phyloP scores from a whole-genome alignment of 2,797 vertebrate genomes.

The Lindbergichthys nudifrons region DNA sequence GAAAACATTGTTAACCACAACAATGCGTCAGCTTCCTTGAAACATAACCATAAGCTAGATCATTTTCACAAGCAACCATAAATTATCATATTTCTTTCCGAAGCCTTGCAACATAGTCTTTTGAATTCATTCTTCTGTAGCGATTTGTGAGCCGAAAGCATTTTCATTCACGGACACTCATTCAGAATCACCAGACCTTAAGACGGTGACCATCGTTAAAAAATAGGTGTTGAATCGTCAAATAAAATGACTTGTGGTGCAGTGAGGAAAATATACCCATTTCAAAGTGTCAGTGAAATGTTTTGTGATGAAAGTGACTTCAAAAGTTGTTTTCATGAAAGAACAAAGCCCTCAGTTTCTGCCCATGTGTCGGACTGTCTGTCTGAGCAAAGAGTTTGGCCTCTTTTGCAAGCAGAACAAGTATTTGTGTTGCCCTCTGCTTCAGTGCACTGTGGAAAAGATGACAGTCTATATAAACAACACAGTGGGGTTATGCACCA shows the following conservation, averaged over 20 bases:
- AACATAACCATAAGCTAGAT: slow-evolving; percentile 26
- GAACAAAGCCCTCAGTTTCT: slow-evolving; percentile 14
- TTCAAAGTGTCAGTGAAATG: not conserved
- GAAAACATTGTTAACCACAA: slow-evolving; percentile 34
- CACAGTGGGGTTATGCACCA: slow-evolving; percentile 40
- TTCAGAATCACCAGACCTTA: not conserved
- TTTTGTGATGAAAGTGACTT: slow-evolving; percentile 1
- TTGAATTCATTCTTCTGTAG: not conserved
- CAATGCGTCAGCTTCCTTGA: slow-evolving; percentile 30
- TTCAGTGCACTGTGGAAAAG: slow-evolving; percentile 56
- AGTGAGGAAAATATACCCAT: not conserved
- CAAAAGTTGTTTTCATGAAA: slow-evolving; percentile 27
- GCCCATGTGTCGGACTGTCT: slow-evolving; percentile 34
- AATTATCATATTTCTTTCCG: slow-evolving; percentile 37
- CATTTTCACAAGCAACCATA: slow-evolving; percentile 32
- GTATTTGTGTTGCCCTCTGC: slow-evolving; percentile 52
- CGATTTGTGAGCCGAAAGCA: not conserved
- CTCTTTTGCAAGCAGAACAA: slow-evolving; percentile 51
- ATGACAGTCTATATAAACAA: slow-evolving; percentile 68
- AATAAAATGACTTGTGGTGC: not conserved
- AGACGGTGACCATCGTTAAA: not conserved
- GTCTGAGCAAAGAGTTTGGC: slow-evolving; percentile 28
- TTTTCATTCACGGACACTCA: too few relatives aligned
- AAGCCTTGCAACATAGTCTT: slow-evolving; percentile 1
- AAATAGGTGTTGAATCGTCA: not conserved